Evolutionary conservation across 2,797 vertebrate genomes (phyloP).

Genomic region (Distichodus sexfasciatus): DNA sequence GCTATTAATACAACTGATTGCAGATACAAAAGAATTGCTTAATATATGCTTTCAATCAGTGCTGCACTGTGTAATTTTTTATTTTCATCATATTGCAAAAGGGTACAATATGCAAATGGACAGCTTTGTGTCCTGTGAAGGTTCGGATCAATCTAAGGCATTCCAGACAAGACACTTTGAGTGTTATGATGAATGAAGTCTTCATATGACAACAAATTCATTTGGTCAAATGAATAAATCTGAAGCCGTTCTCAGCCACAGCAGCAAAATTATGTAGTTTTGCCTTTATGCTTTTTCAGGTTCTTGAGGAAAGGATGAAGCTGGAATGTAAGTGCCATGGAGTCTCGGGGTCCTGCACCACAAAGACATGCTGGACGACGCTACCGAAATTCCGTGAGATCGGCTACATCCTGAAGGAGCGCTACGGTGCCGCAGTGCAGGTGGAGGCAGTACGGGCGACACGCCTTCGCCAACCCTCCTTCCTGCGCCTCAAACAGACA

Average conservation of each 20-base stretch:
- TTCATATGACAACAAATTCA: too few relatives aligned
- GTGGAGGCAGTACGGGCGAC: slow-evolving; percentile 94
- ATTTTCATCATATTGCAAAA: too few relatives aligned
- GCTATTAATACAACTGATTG: slow-evolving; percentile 20
- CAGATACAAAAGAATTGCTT: slow-evolving; percentile 5
- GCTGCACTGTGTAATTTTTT: too few relatives aligned
- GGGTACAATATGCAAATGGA: too few relatives aligned
- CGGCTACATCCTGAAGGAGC: slow-evolving; percentile 91
- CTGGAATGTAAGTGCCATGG: slow-evolving; percentile 97
- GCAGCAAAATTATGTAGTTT: too few relatives aligned
- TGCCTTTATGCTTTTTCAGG: slow-evolving; percentile 66
- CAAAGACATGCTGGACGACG: slow-evolving; percentile 98
- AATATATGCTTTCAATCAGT: too few relatives aligned
- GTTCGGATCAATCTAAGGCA: too few relatives aligned
- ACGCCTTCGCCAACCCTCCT: slow-evolving; percentile 92
- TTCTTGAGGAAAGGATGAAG: slow-evolving; percentile 94
- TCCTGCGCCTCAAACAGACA: slow-evolving; percentile 92
- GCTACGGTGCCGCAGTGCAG: slow-evolving; percentile 89
- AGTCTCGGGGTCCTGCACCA: slow-evolving; percentile 96
- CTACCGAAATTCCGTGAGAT: slow-evolving; percentile 96
- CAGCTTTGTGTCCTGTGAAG: too few relatives aligned
- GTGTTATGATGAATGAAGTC: too few relatives aligned
- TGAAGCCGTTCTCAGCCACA: too few relatives aligned
- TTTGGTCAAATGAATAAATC: too few relatives aligned
- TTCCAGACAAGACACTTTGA: too few relatives aligned